A percentile compares a stretch with the other conserved stretches of the same genome.
phyloP scores from a whole-genome alignment of 2,797 vertebrate species.

The Lepidocolaptes lacrymiger region DNA sequence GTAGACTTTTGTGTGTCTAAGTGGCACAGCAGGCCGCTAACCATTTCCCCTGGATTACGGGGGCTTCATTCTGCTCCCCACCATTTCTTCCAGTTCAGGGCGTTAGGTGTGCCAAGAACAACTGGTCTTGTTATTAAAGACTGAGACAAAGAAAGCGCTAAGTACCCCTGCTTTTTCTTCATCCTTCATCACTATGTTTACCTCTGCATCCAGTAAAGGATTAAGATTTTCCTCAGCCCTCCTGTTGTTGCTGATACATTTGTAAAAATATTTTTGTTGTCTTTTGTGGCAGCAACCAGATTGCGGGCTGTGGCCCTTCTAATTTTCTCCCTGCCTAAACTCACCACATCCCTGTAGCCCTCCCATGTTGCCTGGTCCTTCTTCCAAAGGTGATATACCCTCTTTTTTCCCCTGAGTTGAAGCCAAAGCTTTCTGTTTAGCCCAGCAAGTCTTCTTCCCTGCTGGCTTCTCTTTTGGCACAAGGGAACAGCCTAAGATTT shows the following conservation, averaged over 20 bases:
- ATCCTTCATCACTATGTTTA: background rate
- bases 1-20: background rate
- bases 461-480: background rate
- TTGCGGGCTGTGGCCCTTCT: background rate
- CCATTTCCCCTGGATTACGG: background rate
- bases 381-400: background rate
- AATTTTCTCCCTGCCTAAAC: background rate
- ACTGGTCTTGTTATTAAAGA: background rate
- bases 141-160: background rate
- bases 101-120: background rate
- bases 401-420: background rate
- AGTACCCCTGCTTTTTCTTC: background rate
- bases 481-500: background rate
- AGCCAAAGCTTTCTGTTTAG: background rate
- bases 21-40: background rate
- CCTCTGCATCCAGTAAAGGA: background rate
- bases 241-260: background rate
- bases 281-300: background rate
- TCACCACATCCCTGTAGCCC: background rate
- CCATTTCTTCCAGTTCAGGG: background rate
- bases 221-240: background rate
- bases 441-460: background rate
- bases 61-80: background rate
- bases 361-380: background rate
- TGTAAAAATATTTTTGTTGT: background rate